Evolutionary conservation across 2,888 invertebrate genomes (phyloP), one percentile per base, ranked within the genome.

Genomic region (Lochmaea crataegi): DNA sequence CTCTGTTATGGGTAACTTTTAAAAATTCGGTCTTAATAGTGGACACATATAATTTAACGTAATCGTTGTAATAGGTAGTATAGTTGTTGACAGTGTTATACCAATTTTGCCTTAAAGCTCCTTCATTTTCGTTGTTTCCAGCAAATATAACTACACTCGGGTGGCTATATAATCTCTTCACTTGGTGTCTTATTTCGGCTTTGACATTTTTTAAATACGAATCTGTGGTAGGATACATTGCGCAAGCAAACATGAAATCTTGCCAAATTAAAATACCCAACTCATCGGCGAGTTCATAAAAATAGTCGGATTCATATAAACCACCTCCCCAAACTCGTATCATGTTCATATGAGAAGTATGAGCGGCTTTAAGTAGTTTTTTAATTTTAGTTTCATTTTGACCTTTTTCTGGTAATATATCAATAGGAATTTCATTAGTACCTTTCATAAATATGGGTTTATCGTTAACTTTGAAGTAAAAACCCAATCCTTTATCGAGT

Each of bases 291-390:
- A 93, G 85, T 76, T 92, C 89, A 85, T 99, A 99, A 86, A 99
- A 98, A 72, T 91, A 90, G 78, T 98, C 95, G 0, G 93, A 92
- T 84, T 99, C 98, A 83, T 98, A 99, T 0, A 96, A 88, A 0
- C 98, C 99, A 14, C 99, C 99, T 38, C 99, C 99, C 99, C 99
- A 99, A 1, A 99, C 95, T 16, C 99, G 89, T 14, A 99, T 87
- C 92, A 96, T 95, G 82, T 96, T 95, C 94, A 97, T 96, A 84
- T 98, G 91, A 0, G 93, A 92, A 12, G 92, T 91, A 77, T 90
- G 91, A 0, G 94, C 93, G 0, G 94, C 91, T 68, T 86, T 83
- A 53, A 98, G 85, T 1, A 97, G 87, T 76, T 90, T 86, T 45
- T 89, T 87, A 66, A 95, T 90, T 87, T 89, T 88, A 79, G 87